Base-by-base conservation (phyloP, 2,888 invertebrate genomes). In the Keiferia lycopersicella region DNA sequence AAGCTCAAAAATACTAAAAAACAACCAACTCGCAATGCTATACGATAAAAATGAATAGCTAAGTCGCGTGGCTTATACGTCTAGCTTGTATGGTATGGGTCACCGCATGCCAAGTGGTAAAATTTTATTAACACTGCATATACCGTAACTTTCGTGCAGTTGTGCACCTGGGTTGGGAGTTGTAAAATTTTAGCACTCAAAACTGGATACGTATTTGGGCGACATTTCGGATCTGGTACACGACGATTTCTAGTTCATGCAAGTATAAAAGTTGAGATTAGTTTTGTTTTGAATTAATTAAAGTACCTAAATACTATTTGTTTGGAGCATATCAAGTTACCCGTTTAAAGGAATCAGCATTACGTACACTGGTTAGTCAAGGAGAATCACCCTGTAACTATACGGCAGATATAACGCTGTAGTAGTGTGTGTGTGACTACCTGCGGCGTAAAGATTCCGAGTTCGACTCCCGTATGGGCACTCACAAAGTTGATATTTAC, bases 51-150 rank as follows among this genome's bases (percentile, higher is more conserved):
- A 18, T 18, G 51, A 51, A 11, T 51, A 20, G 8, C 20, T 45
- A 14, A 14, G 20, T 51, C 48, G 51, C 20, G 22, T 51, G 51
- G 51, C 51, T 20, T 51, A 6, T 30, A 30, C 30, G 30, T 30
- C 51, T 11, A 12, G 51, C 51, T 18, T 20, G 22, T 20, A 51
- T 51, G 51, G 18, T n/a, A n/a, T n/a, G n/a, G n/a, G 22, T 20
- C 20, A 22, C 22, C 11, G 11, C 51, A 51, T 51, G 51, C 51
- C 51, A 51, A 51, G 51, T 51, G 51, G 18, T 51, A 51, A 51
- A 20, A 51, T 51, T 51, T 51, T 51, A 51, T 20, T 18, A 51
- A 20, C 51, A 22, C 2, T 0, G 51, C 20, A 51, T 20, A 51
- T 51, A 22, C 11, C 20, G 20, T 22, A 22, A 20, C 22, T 51